phyloP scores from a whole-genome alignment of 2,113 vertebrate genomes.

The Kobus ellipsiprymnus region DNA sequence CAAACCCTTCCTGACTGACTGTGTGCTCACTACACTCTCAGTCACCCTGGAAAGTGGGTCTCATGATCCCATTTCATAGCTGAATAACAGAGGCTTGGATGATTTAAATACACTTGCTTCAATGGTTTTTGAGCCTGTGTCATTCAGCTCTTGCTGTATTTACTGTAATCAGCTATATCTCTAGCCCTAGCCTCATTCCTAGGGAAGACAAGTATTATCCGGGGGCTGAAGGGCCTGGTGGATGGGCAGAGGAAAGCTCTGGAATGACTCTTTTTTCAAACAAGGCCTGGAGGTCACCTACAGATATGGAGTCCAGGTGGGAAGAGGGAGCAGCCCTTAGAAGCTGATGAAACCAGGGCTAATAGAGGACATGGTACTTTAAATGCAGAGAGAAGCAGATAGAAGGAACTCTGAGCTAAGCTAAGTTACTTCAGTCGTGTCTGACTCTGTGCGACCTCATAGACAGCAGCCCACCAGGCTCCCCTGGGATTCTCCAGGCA shows the following conservation, averaged over 20 bases:
- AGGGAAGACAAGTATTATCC: background rate
- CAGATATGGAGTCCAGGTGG: background rate
- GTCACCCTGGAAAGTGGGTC: background rate
- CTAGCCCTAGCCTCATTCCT: background rate
- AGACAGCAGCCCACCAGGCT: too few species aligned
- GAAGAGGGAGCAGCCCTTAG: background rate
- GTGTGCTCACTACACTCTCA: background rate
- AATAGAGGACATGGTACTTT: background rate
- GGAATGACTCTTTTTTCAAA: background rate
- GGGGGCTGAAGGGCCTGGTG: background rate
- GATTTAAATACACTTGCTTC: background rate
- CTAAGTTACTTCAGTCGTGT: too few species aligned
- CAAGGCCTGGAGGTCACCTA: background rate
- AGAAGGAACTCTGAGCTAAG: background rate
- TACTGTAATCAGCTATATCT: background rate
- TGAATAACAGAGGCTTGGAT: background rate
- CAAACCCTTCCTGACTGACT: background rate
- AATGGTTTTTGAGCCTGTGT: background rate
- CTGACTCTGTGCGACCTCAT: too few species aligned
- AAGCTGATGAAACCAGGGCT: background rate
- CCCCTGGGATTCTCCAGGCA: too few species aligned
- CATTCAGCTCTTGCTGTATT: background rate
- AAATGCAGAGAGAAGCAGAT: background rate
- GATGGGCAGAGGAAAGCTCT: background rate
- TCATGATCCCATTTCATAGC: background rate